Evolutionary conservation across 2,797 vertebrate species (phyloP).

Genomic region (Tympanoctomys barrerae): DNA sequence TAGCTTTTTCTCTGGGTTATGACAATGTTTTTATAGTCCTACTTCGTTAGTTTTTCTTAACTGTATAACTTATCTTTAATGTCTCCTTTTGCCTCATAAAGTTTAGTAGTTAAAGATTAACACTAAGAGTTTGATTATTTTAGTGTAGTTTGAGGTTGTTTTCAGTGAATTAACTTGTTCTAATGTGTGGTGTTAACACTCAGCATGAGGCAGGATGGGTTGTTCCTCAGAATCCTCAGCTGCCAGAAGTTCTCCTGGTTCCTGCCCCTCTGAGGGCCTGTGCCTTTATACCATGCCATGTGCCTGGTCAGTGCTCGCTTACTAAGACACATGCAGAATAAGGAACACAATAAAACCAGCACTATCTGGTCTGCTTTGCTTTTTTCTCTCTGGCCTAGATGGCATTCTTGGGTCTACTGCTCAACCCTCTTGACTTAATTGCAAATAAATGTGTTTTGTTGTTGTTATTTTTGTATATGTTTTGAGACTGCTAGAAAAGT

Average conservation of each 20-base stretch:
- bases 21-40: conserved; percentile 27
- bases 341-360: not conserved
- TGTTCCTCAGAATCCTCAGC: not conserved
- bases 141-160: conserved; percentile 29
- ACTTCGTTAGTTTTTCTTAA: conserved; percentile 55
- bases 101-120: conserved; percentile 30
- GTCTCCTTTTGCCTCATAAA: not conserved
- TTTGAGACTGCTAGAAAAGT: not conserved
- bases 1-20: conserved; percentile 25
- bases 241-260: conserved; percentile 1
- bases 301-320: not conserved
- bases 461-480: not conserved
- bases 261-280: not conserved
- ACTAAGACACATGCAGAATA: not conserved
- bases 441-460: not conserved
- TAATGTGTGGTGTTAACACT: not conserved
- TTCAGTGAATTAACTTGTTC: not conserved
- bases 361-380: not conserved
- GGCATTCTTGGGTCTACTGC: conserved; percentile 11
- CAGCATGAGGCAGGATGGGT: not conserved
- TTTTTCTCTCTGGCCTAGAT: not conserved
- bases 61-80: conserved; percentile 1
- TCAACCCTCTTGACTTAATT: conserved; percentile 39
- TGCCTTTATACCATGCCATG: not conserved
- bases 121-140: not conserved